Percentiles rank a stretch among this genome's conserved stretches.
phyloP scores from a whole-genome alignment of 1,140 invertebrate genomes.

The Bicyclus anynana region DNA sequence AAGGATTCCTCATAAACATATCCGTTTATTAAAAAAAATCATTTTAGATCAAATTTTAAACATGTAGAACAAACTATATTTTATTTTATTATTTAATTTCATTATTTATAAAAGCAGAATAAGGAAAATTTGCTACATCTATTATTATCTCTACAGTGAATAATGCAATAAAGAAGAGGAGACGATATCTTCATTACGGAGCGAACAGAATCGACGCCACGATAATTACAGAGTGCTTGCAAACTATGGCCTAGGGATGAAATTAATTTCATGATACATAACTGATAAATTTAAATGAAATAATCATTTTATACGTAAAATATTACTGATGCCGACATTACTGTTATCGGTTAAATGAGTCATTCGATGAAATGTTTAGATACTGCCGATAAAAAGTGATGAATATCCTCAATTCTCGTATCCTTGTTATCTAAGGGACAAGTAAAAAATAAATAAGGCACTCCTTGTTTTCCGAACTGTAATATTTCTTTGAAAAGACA shows the following conservation, averaged over 20 bases:
- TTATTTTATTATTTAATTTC: no score
- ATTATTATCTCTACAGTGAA: background rate
- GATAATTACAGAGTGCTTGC: constrained; percentile 48
- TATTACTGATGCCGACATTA: background rate
- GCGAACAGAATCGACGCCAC: constrained; percentile 47
- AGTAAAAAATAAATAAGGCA: no score
- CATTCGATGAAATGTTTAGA: background rate
- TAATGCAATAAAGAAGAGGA: constrained; percentile 54
- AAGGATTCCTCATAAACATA: no score
- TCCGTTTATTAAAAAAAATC: no score
- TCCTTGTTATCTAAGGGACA: background rate
- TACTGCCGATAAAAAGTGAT: no score
- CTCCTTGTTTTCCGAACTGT: no score
- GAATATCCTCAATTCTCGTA: background rate
- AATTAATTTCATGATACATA: constrained; percentile 39
- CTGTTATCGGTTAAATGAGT: no score
- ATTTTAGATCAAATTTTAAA: no score
- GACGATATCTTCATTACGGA: constrained; percentile 60
- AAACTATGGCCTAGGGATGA: constrained; percentile 33
- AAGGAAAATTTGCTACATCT: background rate
- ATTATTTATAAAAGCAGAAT: no score
- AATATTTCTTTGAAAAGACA: no score
- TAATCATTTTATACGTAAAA: background rate
- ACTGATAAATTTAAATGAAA: constrained; percentile 36
- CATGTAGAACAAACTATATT: no score